phyloP scores from a whole-genome alignment of 2,113 vertebrate species.

The Illadopsis cleaveri region DNA sequence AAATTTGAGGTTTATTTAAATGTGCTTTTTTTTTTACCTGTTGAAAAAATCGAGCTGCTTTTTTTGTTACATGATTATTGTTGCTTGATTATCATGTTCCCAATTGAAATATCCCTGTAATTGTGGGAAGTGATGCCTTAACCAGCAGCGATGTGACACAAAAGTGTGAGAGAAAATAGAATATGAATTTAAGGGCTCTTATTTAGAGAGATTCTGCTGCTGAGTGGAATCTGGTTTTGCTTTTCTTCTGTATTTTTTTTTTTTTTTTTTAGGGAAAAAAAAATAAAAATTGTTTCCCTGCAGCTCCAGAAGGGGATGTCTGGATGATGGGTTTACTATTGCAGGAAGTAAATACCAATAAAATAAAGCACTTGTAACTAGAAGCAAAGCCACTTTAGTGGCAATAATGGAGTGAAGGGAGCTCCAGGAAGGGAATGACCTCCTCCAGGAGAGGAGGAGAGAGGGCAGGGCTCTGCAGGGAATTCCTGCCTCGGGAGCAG shows the following conservation, averaged over 20 bases:
- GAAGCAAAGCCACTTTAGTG: background rate
- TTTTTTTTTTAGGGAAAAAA: background rate
- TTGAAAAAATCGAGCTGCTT: background rate
- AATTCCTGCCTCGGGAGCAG: background rate
- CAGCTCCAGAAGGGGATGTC: background rate
- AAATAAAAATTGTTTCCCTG: background rate
- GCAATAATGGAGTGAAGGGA: accelerated
- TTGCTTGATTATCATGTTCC: accelerated
- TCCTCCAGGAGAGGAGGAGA: background rate
- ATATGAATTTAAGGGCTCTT: too few relatives aligned
- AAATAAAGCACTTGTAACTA: background rate
- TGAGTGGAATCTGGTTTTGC: background rate
- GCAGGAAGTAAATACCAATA: background rate
- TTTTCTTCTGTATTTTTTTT: background rate
- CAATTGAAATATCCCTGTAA: background rate
- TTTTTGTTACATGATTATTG: accelerated
- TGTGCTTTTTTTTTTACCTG: background rate
- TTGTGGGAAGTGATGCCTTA: background rate
- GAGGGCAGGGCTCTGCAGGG: background rate
- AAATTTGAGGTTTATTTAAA: background rate
- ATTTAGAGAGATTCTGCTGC: background rate
- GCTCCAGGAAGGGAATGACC: background rate
- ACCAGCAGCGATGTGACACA: background rate
- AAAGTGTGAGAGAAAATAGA: background rate
- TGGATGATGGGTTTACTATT: background rate